A percentile compares a stretch with the other conserved stretches of the same genome.
Evolutionary conservation across 2,888 invertebrate genomes (phyloP).

Genomic region (Slavum lentiscoides): DNA sequence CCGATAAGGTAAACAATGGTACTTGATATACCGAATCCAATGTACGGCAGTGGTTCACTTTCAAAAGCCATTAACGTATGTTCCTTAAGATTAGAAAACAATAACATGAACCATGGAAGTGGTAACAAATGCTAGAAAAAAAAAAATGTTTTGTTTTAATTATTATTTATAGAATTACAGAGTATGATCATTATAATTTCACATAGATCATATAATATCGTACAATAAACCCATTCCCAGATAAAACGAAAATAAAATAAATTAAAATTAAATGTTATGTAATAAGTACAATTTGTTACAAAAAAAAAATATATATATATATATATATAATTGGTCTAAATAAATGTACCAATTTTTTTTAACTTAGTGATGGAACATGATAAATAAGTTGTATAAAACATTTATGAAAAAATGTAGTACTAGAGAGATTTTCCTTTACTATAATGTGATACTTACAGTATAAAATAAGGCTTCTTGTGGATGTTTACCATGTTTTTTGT

Average conservation of each 20-base stretch:
- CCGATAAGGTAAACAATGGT: constrained; percentile 77
- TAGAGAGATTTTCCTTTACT: background rate
- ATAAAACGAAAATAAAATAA: background rate
- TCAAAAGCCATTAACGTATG: constrained; percentile 75
- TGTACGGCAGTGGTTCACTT: constrained; percentile 67
- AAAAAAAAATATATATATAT: background rate
- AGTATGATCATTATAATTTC: too few relatives aligned
- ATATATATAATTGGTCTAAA: too few relatives aligned
- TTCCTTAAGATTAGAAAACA: constrained; percentile 75
- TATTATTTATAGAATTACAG: background rate
- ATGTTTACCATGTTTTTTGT: constrained; percentile 84
- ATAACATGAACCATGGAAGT: constrained; percentile 83
- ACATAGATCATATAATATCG: background rate
- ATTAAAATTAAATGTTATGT: background rate
- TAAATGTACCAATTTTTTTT: too few relatives aligned
- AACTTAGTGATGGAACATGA: too few relatives aligned
- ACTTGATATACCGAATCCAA: constrained; percentile 71
- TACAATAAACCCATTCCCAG: background rate
- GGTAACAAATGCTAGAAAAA: constrained; percentile 78
- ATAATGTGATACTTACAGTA: constrained; percentile 65
- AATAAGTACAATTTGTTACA: too few relatives aligned
- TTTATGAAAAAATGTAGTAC: too few relatives aligned
- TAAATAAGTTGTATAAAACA: too few relatives aligned
- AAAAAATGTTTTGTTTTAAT: constrained; percentile 54
- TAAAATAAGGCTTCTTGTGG: constrained; percentile 86